Evolutionary conservation across 2,113 vertebrate genomes (phyloP), one percentile per base, ranked within the genome.

Genomic region (Malurus alboscapulatus): DNA sequence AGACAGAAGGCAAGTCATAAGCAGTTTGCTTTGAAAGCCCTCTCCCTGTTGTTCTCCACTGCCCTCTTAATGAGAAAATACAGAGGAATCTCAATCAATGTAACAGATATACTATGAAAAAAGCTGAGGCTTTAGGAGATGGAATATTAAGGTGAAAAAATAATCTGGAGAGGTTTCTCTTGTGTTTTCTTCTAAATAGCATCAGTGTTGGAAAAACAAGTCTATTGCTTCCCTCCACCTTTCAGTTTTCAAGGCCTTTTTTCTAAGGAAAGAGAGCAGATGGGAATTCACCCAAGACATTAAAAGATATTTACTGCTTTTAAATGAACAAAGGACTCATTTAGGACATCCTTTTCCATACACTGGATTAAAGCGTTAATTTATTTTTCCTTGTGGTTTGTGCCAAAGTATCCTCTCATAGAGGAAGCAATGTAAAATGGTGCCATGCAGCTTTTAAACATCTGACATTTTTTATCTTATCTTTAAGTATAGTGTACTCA

Each of bases 231-330:
- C 19, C 17, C 9, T 14, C 19, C 36, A 12, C 9, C 21, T 66
- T 90, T 77, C 26, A 34, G 26, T 78, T 83, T 94, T 59, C 62
- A 75, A 74, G 38, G 50, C 34, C 36, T 71, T 87, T 90, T 92
- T 87, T 84, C 48, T 54, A 47, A 68, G 45, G 55, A 66, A 87
- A 40, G 44, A 67, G 48, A 92, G 17, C 59, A 90, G 54, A 79
- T 90, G 68, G 44, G 51, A 89, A 66, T 87, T 85, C 29, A 58
- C 54, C 30, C 47, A 84, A 73, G 54, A 27, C 53, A 44, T 88
- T 84, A 78, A 82, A 87, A 72, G 26, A 36, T 90, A 87, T 82
- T 94, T 94, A 57, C 58, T 79, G 38, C 63, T 90, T 94, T 85
- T 93, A 82, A 92, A 79, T 90, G 47, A 85, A 50, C 27, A 59